phyloP scores from a whole-genome alignment of 2,797 vertebrate genomes.

The Poecilia wingei region DNA sequence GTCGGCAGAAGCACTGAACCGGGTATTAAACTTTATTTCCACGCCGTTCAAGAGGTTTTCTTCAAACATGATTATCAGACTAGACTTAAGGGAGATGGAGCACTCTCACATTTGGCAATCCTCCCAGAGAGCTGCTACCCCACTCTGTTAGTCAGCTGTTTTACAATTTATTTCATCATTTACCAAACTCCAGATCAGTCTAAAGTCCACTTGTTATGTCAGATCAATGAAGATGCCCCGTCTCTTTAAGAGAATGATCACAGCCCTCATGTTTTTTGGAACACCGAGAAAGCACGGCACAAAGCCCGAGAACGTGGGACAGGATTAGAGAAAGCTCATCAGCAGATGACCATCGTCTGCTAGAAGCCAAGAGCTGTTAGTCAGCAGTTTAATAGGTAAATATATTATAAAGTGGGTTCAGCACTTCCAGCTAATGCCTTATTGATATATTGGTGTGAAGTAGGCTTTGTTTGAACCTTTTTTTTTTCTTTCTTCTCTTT shows the following conservation, averaged over 20 bases:
- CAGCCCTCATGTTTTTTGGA: background rate
- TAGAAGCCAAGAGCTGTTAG: constrained; percentile 60
- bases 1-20: background rate
- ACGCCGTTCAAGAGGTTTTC: background rate
- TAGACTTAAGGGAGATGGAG: constrained; percentile 1
- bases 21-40: background rate
- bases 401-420: constrained; percentile 63
- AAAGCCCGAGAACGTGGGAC: background rate
- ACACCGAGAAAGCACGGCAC: background rate
- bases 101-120: background rate
- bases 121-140: constrained; percentile 7
- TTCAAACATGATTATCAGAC: constrained; percentile 9
- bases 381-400: constrained; percentile 66
- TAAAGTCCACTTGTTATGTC: constrained; percentile 32
- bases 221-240: constrained; percentile 31
- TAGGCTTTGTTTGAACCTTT: background rate
- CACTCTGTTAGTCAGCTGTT: constrained; percentile 3
- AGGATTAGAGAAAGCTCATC: constrained; percentile 40
- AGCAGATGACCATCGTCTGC: constrained; percentile 41
- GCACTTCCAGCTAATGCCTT: constrained; percentile 62
- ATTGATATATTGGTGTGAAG: constrained; percentile 53
- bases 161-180: constrained; percentile 12
- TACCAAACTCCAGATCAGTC: constrained; percentile 15
- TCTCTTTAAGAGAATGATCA: constrained; percentile 17
- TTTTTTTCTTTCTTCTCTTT: background rate